Evolutionary conservation across 2,888 invertebrate species (phyloP), one percentile per base, ranked within the genome.

Genomic region (Heliconius aoede): DNA sequence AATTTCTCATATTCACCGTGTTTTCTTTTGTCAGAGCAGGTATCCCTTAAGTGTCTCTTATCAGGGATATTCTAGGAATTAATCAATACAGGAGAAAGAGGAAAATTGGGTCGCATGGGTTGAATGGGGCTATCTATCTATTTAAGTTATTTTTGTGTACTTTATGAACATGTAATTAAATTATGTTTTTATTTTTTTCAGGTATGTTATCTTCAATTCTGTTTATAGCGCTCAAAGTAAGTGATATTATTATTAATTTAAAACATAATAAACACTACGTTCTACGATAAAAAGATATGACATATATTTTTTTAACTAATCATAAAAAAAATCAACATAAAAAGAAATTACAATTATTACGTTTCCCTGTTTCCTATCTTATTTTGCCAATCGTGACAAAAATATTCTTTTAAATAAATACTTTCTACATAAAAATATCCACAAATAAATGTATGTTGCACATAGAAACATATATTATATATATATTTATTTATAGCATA

Each of bases 181-280:
- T 78, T 81, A 79, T 80, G n/a, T 79, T 77, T 81, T 78, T 81
- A 78, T 83, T 83, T 80, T 74, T 88, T 86, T 71, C 88, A 89
- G 89, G 89, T 89, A 89, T 88, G 89, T 85, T 21, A 26, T 24
- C 4, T 15, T 21, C 51, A 68, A n/a, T 36, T 51, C 26, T 67
- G 24, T 36, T 30, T 30, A 28, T 30, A 28, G 30, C 4, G 18
- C 46, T 18, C 18, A 62, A 9, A 51, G 72, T 62, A 72, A 62
- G 61, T 36, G 4, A 26, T 26, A 55, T 1, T 21, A 1, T 55
- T 24, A 24, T 55, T 24, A n/a, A n/a, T 55, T 55, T 24, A 55
- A 3, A n/a, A 55, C n/a, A 24, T n/a, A 55, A 24, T 11, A 24
- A 24, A 55, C 5, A 46, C 46, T 18, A 46, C 1, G 5, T 46